These are phyloP conservation scores for Bettongia penicillata DNA, from an alignment of 2,113 vertebrate species.

Conservation along the genomic window DNA sequence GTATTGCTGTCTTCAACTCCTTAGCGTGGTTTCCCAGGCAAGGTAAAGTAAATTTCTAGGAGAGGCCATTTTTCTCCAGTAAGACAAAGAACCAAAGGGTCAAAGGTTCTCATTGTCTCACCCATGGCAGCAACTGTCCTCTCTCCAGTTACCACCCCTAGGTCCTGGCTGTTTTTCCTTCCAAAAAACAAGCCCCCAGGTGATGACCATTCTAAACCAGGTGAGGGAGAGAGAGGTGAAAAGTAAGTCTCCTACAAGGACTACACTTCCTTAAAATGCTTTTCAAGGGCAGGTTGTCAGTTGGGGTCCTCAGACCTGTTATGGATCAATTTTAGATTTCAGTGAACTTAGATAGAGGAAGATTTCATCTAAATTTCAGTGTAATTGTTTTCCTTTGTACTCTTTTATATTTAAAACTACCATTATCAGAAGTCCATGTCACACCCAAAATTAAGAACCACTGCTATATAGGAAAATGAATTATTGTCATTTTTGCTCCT, in stretches of 20 bases:
- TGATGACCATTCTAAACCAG: neutral
- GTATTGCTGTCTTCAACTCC: neutral
- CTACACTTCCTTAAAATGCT: neutral
- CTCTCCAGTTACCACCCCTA: neutral
- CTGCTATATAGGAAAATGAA: conserved; percentile 5
- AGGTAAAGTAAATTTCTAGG: neutral
- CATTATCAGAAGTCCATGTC: neutral
- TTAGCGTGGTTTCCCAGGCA: neutral
- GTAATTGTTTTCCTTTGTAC: neutral
- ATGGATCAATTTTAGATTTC: neutral
- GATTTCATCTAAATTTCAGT: neutral
- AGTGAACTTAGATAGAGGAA: neutral
- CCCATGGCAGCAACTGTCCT: neutral
- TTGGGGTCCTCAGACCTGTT: neutral
- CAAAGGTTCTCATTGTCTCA: neutral
- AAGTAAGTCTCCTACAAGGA: neutral
- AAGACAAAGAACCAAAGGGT: neutral
- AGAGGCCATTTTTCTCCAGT: neutral
- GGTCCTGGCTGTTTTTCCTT: neutral
- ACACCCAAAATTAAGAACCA: neutral
- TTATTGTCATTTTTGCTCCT: neutral
- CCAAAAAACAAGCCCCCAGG: neutral
- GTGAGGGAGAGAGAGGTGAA: neutral
- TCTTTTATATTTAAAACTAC: neutral
- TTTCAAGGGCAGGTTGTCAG: neutral